Percentiles rank a stretch among this genome's conserved stretches.
phyloP scores from a whole-genome alignment of 2,113 vertebrate genomes.

The Heterochromis multidens region DNA sequence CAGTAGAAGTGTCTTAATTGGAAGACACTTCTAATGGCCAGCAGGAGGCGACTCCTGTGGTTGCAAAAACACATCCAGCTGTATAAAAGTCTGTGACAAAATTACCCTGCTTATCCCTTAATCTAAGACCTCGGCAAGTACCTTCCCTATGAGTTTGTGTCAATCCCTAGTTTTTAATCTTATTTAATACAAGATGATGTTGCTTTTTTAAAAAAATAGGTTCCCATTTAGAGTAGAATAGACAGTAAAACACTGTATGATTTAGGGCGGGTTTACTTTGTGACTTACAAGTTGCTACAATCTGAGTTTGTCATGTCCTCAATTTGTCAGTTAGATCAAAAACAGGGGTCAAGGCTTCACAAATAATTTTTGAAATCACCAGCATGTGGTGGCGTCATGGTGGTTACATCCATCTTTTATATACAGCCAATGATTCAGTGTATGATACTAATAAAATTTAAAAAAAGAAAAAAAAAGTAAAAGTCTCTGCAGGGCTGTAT shows the following conservation, averaged over 20 bases:
- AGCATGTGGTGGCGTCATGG: not conserved
- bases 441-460: not conserved
- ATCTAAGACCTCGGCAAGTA: not conserved
- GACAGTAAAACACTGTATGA: not conserved
- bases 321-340: not conserved
- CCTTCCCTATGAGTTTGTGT: not conserved
- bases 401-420: not conserved
- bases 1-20: not conserved
- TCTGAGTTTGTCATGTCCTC: not conserved
- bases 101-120: not conserved
- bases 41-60: not conserved
- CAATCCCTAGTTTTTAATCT: not conserved
- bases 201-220: not conserved
- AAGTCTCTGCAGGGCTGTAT: not conserved
- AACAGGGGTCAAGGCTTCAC: not conserved
- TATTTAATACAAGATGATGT: not conserved
- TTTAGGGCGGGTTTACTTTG: not conserved
- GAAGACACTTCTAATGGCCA: not conserved
- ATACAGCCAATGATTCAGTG: no score
- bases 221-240: not conserved
- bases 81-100: not conserved
- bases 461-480: not conserved
- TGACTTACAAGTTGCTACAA: not conserved
- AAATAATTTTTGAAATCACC: not conserved
- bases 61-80: not conserved